Conservation (phyloP, 2,888 invertebrate genomes). For the Hoplodrina ambigua region DNA sequence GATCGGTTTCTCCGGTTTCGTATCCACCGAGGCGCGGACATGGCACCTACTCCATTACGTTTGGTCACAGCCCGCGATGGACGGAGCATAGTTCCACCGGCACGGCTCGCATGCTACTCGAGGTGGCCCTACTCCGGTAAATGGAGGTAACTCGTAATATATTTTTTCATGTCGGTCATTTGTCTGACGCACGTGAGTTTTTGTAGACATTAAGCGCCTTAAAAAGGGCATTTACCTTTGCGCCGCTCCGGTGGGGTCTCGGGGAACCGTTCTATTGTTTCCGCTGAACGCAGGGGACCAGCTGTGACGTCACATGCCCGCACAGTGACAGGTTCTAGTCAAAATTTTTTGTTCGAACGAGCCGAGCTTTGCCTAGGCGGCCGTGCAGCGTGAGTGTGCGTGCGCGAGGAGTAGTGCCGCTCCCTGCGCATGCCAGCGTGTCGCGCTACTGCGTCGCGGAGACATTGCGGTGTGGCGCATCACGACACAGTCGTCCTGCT, state of each 20-base stretch:
- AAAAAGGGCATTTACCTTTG: slow-evolving; percentile 79
- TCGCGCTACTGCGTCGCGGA: no score
- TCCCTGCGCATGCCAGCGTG: no score
- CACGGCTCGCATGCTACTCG: background rate
- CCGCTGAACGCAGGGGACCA: background rate
- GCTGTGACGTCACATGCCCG: slow-evolving; percentile 12
- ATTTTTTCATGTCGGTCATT: slow-evolving; percentile 82
- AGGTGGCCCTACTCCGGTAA: slow-evolving; percentile 57
- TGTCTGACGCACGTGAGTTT: slow-evolving; percentile 82
- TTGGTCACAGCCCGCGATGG: background rate
- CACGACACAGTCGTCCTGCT: no score
- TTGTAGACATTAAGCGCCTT: slow-evolving; percentile 81
- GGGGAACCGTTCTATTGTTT: slow-evolving; percentile 24
- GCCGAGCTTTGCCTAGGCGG: background rate
- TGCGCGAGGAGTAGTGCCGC: no score
- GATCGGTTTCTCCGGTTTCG: background rate
- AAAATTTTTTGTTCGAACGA: background rate
- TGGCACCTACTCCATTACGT: no score
- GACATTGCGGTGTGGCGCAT: no score
- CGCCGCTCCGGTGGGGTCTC: slow-evolving; percentile 30
- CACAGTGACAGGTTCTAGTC: background rate
- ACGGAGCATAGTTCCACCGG: background rate
- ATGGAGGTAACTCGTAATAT: slow-evolving; percentile 74
- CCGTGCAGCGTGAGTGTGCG: no score
- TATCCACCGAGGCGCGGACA: background rate